These are phyloP conservation scores for Callimorpha dominula DNA, from an alignment of 2,888 invertebrate species.

Conservation along the genomic window DNA sequence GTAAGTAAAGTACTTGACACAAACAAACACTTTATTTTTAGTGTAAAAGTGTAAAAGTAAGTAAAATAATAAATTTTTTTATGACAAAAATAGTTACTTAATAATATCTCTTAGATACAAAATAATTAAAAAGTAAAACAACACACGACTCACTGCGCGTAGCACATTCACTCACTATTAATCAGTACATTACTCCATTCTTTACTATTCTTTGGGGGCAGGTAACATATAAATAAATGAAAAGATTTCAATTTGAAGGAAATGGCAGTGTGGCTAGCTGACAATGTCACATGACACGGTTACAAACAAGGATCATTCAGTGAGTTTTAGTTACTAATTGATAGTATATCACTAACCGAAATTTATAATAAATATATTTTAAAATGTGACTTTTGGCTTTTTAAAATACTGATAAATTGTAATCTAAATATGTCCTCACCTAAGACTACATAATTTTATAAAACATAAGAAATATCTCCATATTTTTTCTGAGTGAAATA, in stretches of 20 bases:
- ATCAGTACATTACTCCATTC: not conserved
- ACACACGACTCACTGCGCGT: not conserved
- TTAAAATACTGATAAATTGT: not conserved
- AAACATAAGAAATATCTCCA: not conserved
- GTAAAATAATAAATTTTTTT: not conserved
- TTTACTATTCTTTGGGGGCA: slow-evolving; percentile 4
- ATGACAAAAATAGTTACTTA: not conserved
- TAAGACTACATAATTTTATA: not conserved
- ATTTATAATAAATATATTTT: not conserved
- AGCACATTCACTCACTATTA: not conserved
- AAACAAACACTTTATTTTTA: too few relatives aligned
- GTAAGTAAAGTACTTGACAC: too few relatives aligned
- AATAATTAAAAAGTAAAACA: not conserved
- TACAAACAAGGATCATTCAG: not conserved
- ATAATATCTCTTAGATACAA: not conserved
- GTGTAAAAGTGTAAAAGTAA: too few relatives aligned
- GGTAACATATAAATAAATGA: slow-evolving; percentile 1
- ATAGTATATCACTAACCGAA: not conserved
- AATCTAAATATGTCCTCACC: not conserved
- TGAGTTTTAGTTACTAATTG: not conserved
- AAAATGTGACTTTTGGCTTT: not conserved
- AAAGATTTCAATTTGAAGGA: not conserved
- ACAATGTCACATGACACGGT: not conserved
- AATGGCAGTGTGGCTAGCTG: not conserved
- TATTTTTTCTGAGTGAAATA: not conserved